Evolutionary conservation across 2,888 invertebrate genomes (phyloP), one percentile per base, ranked within the genome.

Genomic region (Platycheirus albimanus): DNA sequence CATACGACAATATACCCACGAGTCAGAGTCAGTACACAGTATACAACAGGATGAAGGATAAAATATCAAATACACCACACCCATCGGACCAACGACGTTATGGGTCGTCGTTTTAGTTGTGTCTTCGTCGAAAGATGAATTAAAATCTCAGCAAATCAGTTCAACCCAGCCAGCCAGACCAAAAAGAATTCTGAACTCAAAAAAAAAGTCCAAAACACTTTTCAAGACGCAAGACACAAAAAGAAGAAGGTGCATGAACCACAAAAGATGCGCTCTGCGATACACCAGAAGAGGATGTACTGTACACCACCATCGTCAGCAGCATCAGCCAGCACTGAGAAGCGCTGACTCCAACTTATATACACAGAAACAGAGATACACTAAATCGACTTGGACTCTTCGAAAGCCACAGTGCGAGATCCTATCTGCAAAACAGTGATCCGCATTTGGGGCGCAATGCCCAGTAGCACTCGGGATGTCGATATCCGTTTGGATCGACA

Each of bases 391-490:
- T n/a, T n/a, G n/a, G n/a, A n/a, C n/a, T n/a, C n/a, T n/a, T n/a
- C n/a, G n/a, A n/a, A n/a, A n/a, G n/a, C n/a, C n/a, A n/a, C n/a
- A n/a, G n/a, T n/a, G 4, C 15, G 15, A 70, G 83, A 83, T 83
- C 63, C 56, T 78, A 83, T 83, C 83, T 64, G 30, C 3, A 30
- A 61, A 61, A 72, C 54, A 38, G 78, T 78, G 78, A 83, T 83
- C 83, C 64, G 83, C 72, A 54, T 77, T 78, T 74, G 74, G 70
- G 79, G 71, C 76, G 84, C 79, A 86, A 87, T 87, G 87, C 87
- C 87, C 87, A 86, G 87, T 87, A 87, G 87, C 87, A 86, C 85
- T 87, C 66, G 83, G 86, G 83, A 85, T 85, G 87, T 87, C 87
- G 87, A 87, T 87, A 87, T 87, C 86, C 85, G 86, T 86, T 87